Evolutionary conservation across 2,888 invertebrate species (phyloP).

Genomic region (Nomada ferruginata): DNA sequence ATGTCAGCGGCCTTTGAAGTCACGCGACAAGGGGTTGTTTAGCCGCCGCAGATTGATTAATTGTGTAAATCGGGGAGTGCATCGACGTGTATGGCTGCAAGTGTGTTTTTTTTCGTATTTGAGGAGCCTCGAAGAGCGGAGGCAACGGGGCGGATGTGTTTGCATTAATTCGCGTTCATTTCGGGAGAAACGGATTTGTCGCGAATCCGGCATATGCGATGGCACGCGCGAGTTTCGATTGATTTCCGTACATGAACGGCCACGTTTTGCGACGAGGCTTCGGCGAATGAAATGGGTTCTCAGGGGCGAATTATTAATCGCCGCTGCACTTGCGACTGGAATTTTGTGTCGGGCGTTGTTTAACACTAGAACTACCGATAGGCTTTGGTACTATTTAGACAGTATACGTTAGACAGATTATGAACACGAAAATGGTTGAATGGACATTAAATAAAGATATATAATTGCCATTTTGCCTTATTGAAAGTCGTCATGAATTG

Average conservation of each 20-base stretch:
- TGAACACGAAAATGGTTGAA: too few relatives aligned
- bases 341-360: too few relatives aligned
- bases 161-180: background rate
- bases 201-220: background rate
- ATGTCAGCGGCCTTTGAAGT: conserved; percentile 50
- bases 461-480: too few relatives aligned
- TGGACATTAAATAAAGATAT: too few relatives aligned
- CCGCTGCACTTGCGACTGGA: too few relatives aligned
- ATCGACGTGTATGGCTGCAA: background rate
- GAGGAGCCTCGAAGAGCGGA: background rate
- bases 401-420: too few relatives aligned
- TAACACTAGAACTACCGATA: too few relatives aligned
- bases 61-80: conserved; percentile 32
- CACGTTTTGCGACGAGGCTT: too few relatives aligned
- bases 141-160: background rate
- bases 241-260: background rate
- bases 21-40: conserved; percentile 33
- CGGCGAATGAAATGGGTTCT: too few relatives aligned
- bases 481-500: too few relatives aligned
- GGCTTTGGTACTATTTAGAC: too few relatives aligned
- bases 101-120: background rate
- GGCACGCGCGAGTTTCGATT: background rate
- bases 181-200: background rate
- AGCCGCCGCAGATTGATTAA: conserved; percentile 55
- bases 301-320: too few relatives aligned